Percentiles rank a stretch among this genome's conserved stretches.
Evolutionary conservation across 1,140 invertebrate species (phyloP).

Genomic region (Odontomachus brunneus): DNA sequence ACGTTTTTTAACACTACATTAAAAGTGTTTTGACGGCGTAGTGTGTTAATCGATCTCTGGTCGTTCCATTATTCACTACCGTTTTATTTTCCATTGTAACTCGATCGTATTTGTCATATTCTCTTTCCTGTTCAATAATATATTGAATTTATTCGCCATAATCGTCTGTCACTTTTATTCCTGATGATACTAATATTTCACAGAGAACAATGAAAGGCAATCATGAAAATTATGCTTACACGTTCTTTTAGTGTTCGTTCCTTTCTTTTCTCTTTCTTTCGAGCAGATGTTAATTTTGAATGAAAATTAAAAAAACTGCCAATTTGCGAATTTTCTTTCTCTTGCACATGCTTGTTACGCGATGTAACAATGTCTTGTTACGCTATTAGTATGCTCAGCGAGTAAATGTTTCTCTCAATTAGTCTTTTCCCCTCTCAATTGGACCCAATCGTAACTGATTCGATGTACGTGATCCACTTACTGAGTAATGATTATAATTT

Average conservation of each 20-base stretch:
- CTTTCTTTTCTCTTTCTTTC: slow-evolving; percentile 18
- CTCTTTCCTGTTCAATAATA: neutral
- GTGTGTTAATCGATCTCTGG: neutral
- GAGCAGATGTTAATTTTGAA: slow-evolving; percentile 42
- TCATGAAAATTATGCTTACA: slow-evolving; percentile 13
- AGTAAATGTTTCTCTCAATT: slow-evolving; percentile 20
- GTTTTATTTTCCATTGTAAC: neutral
- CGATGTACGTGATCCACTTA: neutral
- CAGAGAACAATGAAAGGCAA: slow-evolving; percentile 29
- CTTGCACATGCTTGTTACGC: slow-evolving; percentile 39
- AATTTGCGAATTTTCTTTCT: slow-evolving; percentile 29
- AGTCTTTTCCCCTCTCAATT: neutral
- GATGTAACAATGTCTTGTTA: slow-evolving; percentile 19
- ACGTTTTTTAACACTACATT: slow-evolving; percentile 30
- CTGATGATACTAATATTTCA: neutral
- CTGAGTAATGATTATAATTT: neutral
- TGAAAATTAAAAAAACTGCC: slow-evolving; percentile 23
- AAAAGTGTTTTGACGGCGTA: neutral
- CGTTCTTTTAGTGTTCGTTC: neutral
- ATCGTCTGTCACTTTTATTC: slow-evolving; percentile 25
- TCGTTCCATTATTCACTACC: neutral
- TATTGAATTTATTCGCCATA: slow-evolving; percentile 45
- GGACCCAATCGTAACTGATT: neutral
- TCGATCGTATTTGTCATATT: slow-evolving; percentile 4
- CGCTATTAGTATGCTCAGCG: slow-evolving; percentile 29